Evolutionary conservation across 2,888 invertebrate genomes (phyloP).

Genomic region (Pteria penguin): DNA sequence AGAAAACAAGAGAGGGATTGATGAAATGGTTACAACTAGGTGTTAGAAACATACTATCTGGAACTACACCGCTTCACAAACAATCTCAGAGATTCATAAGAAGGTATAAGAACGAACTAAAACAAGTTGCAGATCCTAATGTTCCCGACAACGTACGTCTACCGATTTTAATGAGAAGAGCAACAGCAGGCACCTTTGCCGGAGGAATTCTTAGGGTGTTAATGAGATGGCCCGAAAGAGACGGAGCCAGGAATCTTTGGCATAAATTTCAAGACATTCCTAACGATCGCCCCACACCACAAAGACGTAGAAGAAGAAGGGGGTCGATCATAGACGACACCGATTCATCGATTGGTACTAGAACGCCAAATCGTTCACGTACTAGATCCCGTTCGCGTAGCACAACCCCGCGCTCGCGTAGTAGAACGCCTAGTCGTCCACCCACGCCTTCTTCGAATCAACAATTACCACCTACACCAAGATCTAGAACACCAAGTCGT

Average conservation of each 20-base stretch:
- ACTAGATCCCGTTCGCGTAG: too few relatives aligned
- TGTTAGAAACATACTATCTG: background rate
- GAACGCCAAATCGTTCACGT: too few relatives aligned
- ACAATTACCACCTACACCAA: too few relatives aligned
- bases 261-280: too few relatives aligned
- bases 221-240: background rate
- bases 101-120: background rate
- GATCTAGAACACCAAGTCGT: too few relatives aligned
- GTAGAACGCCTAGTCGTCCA: too few relatives aligned
- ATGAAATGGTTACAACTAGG: background rate
- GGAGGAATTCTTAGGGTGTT: background rate
- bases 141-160: background rate
- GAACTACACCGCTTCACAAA: background rate
- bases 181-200: background rate
- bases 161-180: background rate
- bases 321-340: too few relatives aligned
- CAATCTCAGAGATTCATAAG: background rate
- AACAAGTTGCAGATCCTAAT: background rate
- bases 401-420: too few relatives aligned
- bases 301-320: too few relatives aligned
- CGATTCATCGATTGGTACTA: too few relatives aligned
- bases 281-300: too few relatives aligned
- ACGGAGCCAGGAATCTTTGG: background rate
- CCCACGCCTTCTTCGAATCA: too few relatives aligned
- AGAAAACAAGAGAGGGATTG: background rate